phyloP scores from a whole-genome alignment of 2,888 invertebrate genomes.

The Prostheceraeus crozeri region DNA sequence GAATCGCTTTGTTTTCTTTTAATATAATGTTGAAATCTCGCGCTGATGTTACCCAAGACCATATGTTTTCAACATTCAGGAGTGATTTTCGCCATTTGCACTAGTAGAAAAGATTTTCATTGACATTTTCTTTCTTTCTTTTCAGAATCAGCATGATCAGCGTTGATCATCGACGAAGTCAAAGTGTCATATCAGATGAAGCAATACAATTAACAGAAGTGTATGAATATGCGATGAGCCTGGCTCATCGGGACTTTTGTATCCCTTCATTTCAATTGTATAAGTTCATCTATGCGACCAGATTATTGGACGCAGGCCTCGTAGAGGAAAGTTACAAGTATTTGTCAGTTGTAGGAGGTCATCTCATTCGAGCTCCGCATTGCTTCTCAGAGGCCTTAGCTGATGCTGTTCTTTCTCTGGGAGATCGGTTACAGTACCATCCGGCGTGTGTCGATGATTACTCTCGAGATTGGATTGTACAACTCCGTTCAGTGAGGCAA shows the following conservation, averaged over 20 bases:
- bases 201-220: slow-evolving; percentile 89
- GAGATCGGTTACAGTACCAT: slow-evolving; percentile 30
- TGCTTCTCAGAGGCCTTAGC: slow-evolving; percentile 5
- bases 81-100: too few relatives aligned
- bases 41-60: too few relatives aligned
- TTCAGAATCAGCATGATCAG: too few relatives aligned
- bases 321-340: slow-evolving; percentile 63
- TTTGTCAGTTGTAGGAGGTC: neutral
- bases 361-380: slow-evolving; percentile 5
- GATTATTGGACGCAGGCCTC: slow-evolving; percentile 71
- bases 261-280: slow-evolving; percentile 66
- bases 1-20: too few relatives aligned
- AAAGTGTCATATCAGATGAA: too few relatives aligned
- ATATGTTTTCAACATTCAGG: too few relatives aligned
- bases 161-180: too few relatives aligned
- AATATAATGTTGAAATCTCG: too few relatives aligned
- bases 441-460: slow-evolving; percentile 24
- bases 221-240: slow-evolving; percentile 80
- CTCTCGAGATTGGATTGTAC: slow-evolving; percentile 14
- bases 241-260: slow-evolving; percentile 68
- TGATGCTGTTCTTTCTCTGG: slow-evolving; percentile 11
- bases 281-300: slow-evolving; percentile 72
- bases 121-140: too few relatives aligned
- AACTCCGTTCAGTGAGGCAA: slow-evolving; percentile 35
- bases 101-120: too few relatives aligned